Conservation (phyloP, 2,888 invertebrate genomes). For the Ichneumoninae sp. region DNA sequence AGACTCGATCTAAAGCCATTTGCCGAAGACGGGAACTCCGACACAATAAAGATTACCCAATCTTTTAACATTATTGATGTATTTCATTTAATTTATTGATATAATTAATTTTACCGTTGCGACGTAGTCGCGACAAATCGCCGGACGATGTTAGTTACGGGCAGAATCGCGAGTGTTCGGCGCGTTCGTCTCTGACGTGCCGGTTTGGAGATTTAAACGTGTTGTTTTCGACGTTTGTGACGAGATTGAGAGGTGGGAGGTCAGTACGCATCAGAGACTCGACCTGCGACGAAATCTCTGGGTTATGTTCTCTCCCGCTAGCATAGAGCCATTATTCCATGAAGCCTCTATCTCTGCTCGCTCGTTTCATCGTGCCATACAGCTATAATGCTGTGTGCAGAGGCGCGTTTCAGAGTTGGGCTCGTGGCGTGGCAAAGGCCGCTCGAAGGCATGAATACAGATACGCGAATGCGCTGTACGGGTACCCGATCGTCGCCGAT, state of each 20-base stretch:
- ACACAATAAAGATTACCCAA: too few species aligned
- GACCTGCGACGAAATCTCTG: slow-evolving; percentile 58
- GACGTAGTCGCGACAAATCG: not conserved
- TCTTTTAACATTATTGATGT: too few species aligned
- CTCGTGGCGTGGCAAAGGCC: slow-evolving; percentile 45
- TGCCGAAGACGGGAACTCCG: too few species aligned
- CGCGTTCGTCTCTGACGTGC: not conserved
- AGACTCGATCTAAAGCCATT: too few species aligned
- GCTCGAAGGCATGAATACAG: slow-evolving; percentile 63
- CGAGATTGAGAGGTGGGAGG: not conserved
- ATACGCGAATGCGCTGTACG: slow-evolving; percentile 49
- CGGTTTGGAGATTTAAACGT: slow-evolving; percentile 26
- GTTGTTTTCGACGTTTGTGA: slow-evolving; percentile 45
- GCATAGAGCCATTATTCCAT: slow-evolving; percentile 71
- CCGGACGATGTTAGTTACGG: not conserved
- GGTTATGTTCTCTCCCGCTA: slow-evolving; percentile 3
- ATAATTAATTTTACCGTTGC: not conserved
- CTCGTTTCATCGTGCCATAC: slow-evolving; percentile 37
- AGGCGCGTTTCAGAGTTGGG: slow-evolving; percentile 1
- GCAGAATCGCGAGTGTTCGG: not conserved
- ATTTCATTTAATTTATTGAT: too few species aligned
- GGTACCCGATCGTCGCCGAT: slow-evolving; percentile 26
- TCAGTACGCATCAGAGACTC: slow-evolving; percentile 38
- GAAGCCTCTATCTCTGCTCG: slow-evolving; percentile 63
- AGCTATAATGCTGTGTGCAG: slow-evolving; percentile 1